A percentile compares a stretch with the other conserved stretches of the same genome.
phyloP scores from a whole-genome alignment of 1,140 invertebrate species.

The Drosophila punjabiensis region DNA sequence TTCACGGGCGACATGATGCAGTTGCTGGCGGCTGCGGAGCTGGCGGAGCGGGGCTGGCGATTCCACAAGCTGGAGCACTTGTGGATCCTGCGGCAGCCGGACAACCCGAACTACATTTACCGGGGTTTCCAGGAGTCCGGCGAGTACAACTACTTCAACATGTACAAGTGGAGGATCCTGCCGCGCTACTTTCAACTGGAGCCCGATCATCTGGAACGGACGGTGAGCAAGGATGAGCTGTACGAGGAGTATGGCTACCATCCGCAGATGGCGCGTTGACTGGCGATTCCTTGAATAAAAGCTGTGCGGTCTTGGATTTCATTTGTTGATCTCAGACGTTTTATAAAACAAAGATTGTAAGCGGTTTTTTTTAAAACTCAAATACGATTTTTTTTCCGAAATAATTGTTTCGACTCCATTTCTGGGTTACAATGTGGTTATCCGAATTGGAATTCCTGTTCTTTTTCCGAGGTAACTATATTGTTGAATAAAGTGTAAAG shows the following conservation, averaged over 20 bases:
- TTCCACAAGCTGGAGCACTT: slow-evolving; percentile 52
- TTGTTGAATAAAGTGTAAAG: neutral
- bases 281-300: no score
- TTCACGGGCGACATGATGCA: slow-evolving; percentile 71
- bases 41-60: slow-evolving; percentile 68
- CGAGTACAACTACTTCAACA: slow-evolving; percentile 73
- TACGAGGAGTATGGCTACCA: slow-evolving; percentile 54
- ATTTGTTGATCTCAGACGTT: neutral
- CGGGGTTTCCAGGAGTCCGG: slow-evolving; percentile 49
- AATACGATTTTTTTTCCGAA: neutral
- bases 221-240: slow-evolving; percentile 58
- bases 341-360: slow-evolving; percentile 9
- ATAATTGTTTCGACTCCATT: no score
- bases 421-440: neutral
- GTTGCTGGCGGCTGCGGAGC: slow-evolving; percentile 63
- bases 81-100: slow-evolving; percentile 58
- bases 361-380: neutral
- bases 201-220: slow-evolving; percentile 54
- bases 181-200: slow-evolving; percentile 52
- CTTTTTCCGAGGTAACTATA: no score
- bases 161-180: slow-evolving; percentile 58
- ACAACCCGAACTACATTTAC: slow-evolving; percentile 59
- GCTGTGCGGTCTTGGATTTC: neutral
- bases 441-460: neutral
- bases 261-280: slow-evolving; percentile 52